Evolutionary conservation across 2,888 invertebrate species (phyloP).

Genomic region (Xanthorhoe designata): DNA sequence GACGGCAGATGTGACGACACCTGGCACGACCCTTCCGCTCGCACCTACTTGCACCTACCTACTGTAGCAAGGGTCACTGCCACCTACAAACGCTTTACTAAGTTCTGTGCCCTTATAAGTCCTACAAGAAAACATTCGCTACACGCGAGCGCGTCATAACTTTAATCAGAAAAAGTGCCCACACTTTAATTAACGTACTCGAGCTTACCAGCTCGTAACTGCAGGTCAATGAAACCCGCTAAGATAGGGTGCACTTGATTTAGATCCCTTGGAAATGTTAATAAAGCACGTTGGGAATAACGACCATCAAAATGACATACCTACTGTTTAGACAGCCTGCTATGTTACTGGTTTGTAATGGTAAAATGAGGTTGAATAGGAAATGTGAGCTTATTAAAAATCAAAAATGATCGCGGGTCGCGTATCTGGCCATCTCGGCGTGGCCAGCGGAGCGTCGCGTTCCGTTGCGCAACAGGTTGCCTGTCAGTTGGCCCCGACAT

Average conservation of each 20-base stretch:
- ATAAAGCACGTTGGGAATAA: conserved; percentile 40
- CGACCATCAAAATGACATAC: conserved; percentile 34
- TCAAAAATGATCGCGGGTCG: conserved; percentile 67
- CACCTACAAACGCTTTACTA: conserved; percentile 75
- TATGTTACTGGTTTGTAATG: conserved; percentile 18
- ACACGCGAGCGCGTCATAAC: conserved; percentile 76
- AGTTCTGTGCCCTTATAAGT: conserved; percentile 63
- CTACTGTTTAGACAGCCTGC: conserved; percentile 29
- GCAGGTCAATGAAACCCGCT: conserved; percentile 60
- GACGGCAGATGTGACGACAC: conserved; percentile 83
- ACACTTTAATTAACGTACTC: conserved; percentile 57
- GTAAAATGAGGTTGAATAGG: conserved; percentile 47
- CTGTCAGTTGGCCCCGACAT: conserved; percentile 79
- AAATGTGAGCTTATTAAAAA: conserved; percentile 65
- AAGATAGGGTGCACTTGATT: conserved; percentile 56
- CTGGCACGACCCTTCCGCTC: conserved; percentile 83
- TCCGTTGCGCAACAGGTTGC: conserved; percentile 84
- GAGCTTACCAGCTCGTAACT: conserved; percentile 56
- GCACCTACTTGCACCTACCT: conserved; percentile 45
- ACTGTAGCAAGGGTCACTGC: conserved; percentile 43
- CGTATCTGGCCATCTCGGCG: conserved; percentile 74
- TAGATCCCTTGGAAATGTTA: conserved; percentile 53
- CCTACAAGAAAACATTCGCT: conserved; percentile 68
- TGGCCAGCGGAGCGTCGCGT: conserved; percentile 76
- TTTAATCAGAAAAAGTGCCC: conserved; percentile 68